Percentiles rank a stretch among this genome's conserved stretches.
Evolutionary conservation across 2,113 vertebrate genomes (phyloP).

Genomic region (Pangasianodon hypophthalmus): DNA sequence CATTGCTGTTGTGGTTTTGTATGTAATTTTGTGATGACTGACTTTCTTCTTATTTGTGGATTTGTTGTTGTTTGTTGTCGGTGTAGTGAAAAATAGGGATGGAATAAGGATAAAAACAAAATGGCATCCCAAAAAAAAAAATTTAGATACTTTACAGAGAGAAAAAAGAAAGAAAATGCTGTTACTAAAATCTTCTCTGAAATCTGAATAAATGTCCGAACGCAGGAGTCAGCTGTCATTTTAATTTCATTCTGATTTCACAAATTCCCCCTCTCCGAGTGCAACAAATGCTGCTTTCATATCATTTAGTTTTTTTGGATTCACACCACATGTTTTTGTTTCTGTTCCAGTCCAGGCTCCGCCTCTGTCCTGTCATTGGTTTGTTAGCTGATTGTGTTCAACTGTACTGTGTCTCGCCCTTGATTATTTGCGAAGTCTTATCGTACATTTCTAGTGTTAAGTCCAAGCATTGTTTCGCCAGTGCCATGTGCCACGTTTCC

Average conservation of each 20-base stretch:
- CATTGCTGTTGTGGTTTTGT: not conserved
- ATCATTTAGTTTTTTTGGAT: not conserved
- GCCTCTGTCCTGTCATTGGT: not conserved
- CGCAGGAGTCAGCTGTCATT: not conserved
- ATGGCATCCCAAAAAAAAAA: not conserved
- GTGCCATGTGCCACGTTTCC: not conserved
- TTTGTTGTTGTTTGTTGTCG: not conserved
- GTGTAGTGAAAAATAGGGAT: not conserved
- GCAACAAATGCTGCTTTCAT: not conserved
- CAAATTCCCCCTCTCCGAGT: not conserved
- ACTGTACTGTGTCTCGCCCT: not conserved
- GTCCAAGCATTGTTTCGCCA: not conserved
- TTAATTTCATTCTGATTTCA: not conserved
- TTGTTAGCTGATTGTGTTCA: not conserved
- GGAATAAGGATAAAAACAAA: not conserved
- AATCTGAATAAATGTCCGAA: not conserved
- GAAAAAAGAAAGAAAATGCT: not conserved
- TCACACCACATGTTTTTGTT: not conserved
- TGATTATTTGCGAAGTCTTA: not conserved
- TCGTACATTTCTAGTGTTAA: not conserved
- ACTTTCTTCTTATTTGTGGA: not conserved
- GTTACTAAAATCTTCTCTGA: not conserved
- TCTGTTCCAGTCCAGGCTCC: not conserved
- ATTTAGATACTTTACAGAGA: not conserved
- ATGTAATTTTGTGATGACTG: not conserved